Conservation (phyloP, 2,113 vertebrate genomes). For the Cryptomyrus ogoouensis region DNA sequence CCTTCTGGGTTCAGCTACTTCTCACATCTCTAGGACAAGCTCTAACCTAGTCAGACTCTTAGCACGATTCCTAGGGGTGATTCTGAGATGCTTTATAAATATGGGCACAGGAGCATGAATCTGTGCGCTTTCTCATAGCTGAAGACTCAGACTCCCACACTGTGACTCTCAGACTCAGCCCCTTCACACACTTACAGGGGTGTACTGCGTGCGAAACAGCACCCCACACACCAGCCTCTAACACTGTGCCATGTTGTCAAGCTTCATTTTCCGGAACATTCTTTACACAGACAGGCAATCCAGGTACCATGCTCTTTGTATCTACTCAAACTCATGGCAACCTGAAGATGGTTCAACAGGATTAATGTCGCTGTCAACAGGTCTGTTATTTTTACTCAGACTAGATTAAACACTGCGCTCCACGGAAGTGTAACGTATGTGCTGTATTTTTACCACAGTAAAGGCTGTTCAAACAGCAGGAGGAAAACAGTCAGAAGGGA, state of each 20-base stretch:
- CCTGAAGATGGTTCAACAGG: background rate
- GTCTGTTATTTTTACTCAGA: background rate
- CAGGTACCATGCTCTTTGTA: background rate
- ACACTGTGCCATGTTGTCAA: background rate
- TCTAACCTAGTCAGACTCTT: background rate
- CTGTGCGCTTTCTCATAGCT: background rate
- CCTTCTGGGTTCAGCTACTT: background rate
- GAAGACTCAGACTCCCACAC: background rate
- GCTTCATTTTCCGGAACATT: background rate
- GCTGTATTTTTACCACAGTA: background rate
- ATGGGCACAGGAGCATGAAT: background rate
- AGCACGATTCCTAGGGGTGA: background rate
- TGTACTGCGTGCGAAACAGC: background rate
- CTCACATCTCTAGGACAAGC: background rate
- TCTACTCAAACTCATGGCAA: background rate
- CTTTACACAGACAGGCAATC: background rate
- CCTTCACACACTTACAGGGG: background rate
- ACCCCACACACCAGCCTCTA: background rate
- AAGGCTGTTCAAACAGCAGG: background rate
- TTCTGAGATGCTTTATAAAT: background rate
- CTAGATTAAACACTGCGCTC: background rate
- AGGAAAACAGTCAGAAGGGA: background rate
- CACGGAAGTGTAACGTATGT: background rate
- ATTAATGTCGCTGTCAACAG: background rate
- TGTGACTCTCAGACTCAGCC: background rate